Conservation (phyloP, 2,113 vertebrate genomes). For the Deroptyus accipitrinus region DNA sequence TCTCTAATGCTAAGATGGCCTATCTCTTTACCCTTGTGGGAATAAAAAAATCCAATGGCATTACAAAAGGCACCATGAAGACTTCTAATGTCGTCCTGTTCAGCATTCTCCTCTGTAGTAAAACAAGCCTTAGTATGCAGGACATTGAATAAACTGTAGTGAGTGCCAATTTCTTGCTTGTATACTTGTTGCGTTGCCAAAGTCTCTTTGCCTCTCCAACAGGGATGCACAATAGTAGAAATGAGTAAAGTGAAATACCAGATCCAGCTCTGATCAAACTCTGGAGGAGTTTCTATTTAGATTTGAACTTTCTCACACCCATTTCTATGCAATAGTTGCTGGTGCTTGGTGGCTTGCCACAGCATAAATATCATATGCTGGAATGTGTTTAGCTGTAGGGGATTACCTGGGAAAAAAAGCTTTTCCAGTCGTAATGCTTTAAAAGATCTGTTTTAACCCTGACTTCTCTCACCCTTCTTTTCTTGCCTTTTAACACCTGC, state of each 20-base stretch:
- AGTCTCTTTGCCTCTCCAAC: conserved; percentile 48
- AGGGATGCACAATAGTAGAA: conserved; percentile 60
- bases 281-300: conserved; percentile 46
- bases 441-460: background rate
- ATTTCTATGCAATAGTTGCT: conserved; percentile 5
- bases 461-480: background rate
- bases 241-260: conserved; percentile 41
- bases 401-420: conserved; percentile 5
- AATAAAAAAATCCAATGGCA: background rate
- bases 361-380: background rate
- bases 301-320: conserved; percentile 60
- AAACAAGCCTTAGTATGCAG: conserved; percentile 42
- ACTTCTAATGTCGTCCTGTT: conserved; percentile 41
- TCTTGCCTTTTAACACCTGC: conserved; percentile 52
- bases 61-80: conserved; percentile 22
- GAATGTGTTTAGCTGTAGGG: conserved; percentile 23
- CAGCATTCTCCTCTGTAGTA: conserved; percentile 30
- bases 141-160: conserved; percentile 31
- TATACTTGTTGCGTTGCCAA: conserved; percentile 42
- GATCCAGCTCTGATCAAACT: conserved; percentile 50
- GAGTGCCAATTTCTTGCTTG: background rate
- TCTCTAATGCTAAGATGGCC: background rate
- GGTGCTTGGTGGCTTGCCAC: background rate
- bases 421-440: background rate
- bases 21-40: background rate